Conservation (phyloP, 1,140 invertebrate species). For the Lasioglossum baleicum region DNA sequence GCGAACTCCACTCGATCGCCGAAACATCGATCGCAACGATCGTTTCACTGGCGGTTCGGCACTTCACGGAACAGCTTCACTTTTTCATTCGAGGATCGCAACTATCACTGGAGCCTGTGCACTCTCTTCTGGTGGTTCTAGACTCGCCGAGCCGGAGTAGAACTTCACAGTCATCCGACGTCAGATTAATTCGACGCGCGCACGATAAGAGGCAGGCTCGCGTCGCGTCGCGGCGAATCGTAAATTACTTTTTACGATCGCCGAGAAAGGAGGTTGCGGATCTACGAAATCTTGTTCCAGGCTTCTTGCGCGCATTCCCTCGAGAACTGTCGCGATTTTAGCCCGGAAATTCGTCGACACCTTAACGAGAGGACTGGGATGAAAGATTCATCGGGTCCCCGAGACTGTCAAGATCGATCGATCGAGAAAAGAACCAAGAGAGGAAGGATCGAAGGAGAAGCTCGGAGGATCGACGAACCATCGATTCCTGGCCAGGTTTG, state of each 20-base stretch:
- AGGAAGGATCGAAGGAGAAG: not conserved
- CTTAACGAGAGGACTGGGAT: not conserved
- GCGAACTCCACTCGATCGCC: no score
- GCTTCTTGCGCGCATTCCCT: not conserved
- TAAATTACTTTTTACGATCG: not conserved
- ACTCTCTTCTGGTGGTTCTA: not conserved
- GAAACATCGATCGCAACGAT: no score
- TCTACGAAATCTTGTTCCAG: slow-evolving; percentile 1
- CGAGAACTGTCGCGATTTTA: not conserved
- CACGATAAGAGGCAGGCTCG: not conserved
- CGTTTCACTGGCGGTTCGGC: no score
- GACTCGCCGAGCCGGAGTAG: not conserved
- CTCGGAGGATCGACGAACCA: slow-evolving; percentile 11
- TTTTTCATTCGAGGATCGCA: no score
- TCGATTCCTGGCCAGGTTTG: slow-evolving; percentile 14
- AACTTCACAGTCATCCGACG: not conserved
- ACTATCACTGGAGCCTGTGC: no score
- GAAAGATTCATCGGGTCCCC: not conserved
- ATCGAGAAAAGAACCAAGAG: no score
- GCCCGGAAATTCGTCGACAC: not conserved
- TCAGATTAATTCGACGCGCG: not conserved
- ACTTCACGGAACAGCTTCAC: no score
- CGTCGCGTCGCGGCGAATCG: not conserved
- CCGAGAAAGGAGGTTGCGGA: not conserved
- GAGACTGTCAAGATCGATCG: not conserved